These are phyloP conservation scores for Mya arenaria DNA, from an alignment of 1,140 invertebrate genomes.

Conservation along the genomic window DNA sequence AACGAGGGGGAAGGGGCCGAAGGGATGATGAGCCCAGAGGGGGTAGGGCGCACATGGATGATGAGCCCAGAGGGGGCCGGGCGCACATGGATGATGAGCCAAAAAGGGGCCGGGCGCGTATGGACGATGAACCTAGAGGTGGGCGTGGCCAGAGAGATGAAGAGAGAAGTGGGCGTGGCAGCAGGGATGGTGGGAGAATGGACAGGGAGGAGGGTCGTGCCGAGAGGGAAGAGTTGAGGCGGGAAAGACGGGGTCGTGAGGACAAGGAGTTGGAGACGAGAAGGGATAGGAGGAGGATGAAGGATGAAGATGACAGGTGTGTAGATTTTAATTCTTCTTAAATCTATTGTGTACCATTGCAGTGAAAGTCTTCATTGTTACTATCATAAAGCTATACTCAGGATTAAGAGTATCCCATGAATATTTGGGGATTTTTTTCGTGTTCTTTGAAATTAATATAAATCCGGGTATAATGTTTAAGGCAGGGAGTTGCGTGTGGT, in stretches of 20 bases:
- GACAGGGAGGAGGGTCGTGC: neutral
- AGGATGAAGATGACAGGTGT: neutral
- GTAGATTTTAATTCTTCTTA: neutral
- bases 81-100: neutral
- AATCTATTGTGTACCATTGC: no score
- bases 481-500: no score
- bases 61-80: neutral
- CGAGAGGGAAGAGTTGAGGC: neutral
- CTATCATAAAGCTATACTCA: no score
- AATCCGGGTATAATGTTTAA: no score
- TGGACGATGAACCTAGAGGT: conserved; percentile 5
- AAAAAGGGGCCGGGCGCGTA: neutral
- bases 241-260: neutral
- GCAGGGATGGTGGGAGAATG: no score
- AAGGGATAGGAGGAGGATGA: no score
- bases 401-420: no score
- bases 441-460: no score
- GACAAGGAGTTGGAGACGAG: no score
- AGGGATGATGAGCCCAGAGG: neutral
- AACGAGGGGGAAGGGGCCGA: neutral
- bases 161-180: neutral
- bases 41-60: neutral
- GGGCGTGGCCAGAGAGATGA: neutral
- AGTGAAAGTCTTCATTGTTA: no score
- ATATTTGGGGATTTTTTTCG: no score